Base-by-base conservation (phyloP, 1,140 invertebrate species). In the Drosophila neocordata region DNA sequence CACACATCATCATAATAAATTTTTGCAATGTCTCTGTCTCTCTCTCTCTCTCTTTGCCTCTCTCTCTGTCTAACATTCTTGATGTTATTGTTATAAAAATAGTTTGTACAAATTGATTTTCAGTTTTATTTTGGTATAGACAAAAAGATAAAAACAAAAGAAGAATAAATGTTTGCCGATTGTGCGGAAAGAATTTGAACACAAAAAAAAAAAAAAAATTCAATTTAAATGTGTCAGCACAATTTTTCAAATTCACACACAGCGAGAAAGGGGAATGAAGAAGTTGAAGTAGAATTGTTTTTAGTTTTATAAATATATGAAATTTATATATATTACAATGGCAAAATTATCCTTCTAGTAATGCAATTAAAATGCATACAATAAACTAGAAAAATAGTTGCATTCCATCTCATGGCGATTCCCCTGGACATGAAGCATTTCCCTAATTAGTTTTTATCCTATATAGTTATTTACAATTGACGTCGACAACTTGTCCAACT, bases 141-240 rank as follows among this genome's bases (percentile, higher is more conserved):
- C 65, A 22, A 53, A 63, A 66, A 24, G 51, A 48, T 20, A 55
- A 53, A 37, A 11, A 44, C 20, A 52, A 69, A 63, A 56, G 31
- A 57, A 59, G 13, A 4, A 13, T n/a, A 37, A 57, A 44, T 22
- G 41, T 48, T 48, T 48, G 41, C 15, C 41, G 41, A 48, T 48
- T 48, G 41, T 48, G 41, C 41, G 41, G 24, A 53, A 69, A 41
- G 60, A 73, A 66, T 22, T 63, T 63, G 61, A 48, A 11, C 9
- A n/a, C n/a, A n/a, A n/a, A n/a, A n/a, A n/a, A n/a, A n/a, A n/a
- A n/a, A n/a, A n/a, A n/a, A 41, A 70, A 87, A 78, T 85, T 87
- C 77, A 87, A 85, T 85, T 87, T 60, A 74, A 85, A 85, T 85
- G 69, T 81, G 70, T 85, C 81, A 85, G 78, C 77, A 27, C 77